These are phyloP conservation scores for Hedychridium roseum DNA, from an alignment of 2,888 invertebrate genomes.

Conservation along the genomic window DNA sequence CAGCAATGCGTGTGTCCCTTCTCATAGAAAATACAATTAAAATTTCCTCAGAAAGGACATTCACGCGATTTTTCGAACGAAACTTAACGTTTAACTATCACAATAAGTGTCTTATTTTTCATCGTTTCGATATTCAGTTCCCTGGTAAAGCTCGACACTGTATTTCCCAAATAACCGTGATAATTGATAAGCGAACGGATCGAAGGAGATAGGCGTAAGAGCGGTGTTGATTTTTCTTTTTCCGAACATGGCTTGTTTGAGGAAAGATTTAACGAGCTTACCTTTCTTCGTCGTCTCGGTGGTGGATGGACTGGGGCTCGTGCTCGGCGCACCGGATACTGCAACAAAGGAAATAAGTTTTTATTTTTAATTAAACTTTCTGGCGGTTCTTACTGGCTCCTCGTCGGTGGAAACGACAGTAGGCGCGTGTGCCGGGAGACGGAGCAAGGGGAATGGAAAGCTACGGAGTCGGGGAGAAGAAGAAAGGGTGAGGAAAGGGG, in stretches of 20 bases:
- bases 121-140: too few relatives aligned
- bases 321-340: slow-evolving; percentile 85
- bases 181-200: background rate
- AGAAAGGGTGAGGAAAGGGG: background rate
- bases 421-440: slow-evolving; percentile 26
- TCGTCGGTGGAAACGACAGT: slow-evolving; percentile 7
- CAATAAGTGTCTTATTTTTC: too few relatives aligned
- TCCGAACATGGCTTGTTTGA: too few relatives aligned
- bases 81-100: too few relatives aligned
- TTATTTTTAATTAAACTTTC: slow-evolving; percentile 55
- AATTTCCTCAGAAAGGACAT: too few relatives aligned
- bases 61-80: too few relatives aligned
- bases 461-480: slow-evolving; percentile 8
- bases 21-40: too few relatives aligned
- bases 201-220: background rate
- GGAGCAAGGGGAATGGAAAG: slow-evolving; percentile 8
- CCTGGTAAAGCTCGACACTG: too few relatives aligned
- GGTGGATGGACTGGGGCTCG: slow-evolving; percentile 79
- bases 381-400: background rate
- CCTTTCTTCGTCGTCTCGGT: slow-evolving; percentile 67
- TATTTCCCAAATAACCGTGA: background rate
- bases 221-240: too few relatives aligned
- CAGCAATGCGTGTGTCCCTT: too few relatives aligned
- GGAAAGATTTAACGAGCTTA: slow-evolving; percentile 31
- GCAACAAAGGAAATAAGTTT: slow-evolving; percentile 55